Percentiles rank a stretch among this genome's conserved stretches.
These are phyloP conservation scores for Hystrix cristata DNA, from an alignment of 2,113 vertebrate genomes.

Conservation along the genomic window DNA sequence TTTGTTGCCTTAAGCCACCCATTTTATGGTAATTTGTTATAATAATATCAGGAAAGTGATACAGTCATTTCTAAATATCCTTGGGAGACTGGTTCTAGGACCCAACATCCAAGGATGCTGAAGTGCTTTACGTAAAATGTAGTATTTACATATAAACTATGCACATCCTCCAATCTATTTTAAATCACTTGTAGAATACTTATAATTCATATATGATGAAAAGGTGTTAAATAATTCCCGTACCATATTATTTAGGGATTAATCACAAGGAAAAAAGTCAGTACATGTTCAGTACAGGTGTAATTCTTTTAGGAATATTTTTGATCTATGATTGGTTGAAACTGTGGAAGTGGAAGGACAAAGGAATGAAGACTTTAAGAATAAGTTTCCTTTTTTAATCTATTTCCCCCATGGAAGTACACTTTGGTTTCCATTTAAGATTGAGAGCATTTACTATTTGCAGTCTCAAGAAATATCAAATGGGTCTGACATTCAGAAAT, in stretches of 20 bases:
- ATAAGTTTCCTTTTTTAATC: constrained; percentile 21
- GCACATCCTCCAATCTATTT: neutral
- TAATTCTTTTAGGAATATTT: neutral
- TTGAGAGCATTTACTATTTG: neutral
- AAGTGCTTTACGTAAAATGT: neutral
- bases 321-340: neutral
- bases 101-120: neutral
- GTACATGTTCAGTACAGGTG: neutral
- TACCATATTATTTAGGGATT: neutral
- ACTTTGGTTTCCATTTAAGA: constrained; percentile 20
- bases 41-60: neutral
- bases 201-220: neutral
- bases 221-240: neutral
- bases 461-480: constrained; percentile 17
- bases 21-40: neutral
- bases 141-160: neutral
- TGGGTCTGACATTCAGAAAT: constrained; percentile 31
- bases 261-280: neutral
- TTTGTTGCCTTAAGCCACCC: neutral
- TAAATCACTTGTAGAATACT: neutral
- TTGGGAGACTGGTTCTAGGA: neutral
- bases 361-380: constrained; percentile 42
- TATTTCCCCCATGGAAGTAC: neutral
- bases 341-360: neutral
- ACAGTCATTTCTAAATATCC: neutral